Evolutionary conservation across 2,888 invertebrate species (phyloP).

Genomic region (Formica aserva): DNA sequence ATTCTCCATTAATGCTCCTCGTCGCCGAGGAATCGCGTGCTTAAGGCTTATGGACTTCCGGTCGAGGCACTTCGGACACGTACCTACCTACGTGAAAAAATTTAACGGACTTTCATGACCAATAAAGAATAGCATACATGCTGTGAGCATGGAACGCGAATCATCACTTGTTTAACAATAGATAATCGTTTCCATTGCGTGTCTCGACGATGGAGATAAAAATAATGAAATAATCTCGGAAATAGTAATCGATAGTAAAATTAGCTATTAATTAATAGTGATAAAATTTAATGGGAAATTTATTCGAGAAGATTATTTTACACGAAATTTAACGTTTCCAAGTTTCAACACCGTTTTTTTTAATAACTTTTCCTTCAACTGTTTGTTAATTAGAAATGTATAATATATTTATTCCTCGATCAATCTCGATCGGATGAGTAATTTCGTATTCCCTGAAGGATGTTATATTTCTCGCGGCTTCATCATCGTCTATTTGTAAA

Average conservation of each 20-base stretch:
- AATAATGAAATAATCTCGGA: not conserved
- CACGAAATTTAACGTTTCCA: not conserved
- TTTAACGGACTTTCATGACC: constrained; percentile 9
- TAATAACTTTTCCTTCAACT: not conserved
- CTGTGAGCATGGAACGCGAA: not conserved
- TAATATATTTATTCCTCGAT: not conserved
- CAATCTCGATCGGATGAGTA: not conserved
- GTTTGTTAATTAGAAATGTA: not conserved
- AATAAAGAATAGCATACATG: not conserved
- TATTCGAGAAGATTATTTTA: not conserved
- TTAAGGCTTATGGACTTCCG: constrained; percentile 68
- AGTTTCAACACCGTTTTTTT: not conserved
- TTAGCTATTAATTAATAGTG: not conserved
- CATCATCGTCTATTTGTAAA: constrained; percentile 67
- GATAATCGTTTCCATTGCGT: not conserved
- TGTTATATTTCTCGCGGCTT: constrained; percentile 33
- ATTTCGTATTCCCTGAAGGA: not conserved
- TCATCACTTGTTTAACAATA: constrained; percentile 19
- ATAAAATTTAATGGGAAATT: not conserved
- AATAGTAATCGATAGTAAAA: not conserved
- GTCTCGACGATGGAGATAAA: not conserved
- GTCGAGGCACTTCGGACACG: constrained; percentile 45
- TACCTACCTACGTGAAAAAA: constrained; percentile 19
- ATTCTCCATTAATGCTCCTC: constrained; percentile 71
- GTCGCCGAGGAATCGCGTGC: constrained; percentile 55